Evolutionary conservation across 2,888 invertebrate genomes (phyloP), one percentile per base, ranked within the genome.

Genomic region (Drosophila limbata): DNA sequence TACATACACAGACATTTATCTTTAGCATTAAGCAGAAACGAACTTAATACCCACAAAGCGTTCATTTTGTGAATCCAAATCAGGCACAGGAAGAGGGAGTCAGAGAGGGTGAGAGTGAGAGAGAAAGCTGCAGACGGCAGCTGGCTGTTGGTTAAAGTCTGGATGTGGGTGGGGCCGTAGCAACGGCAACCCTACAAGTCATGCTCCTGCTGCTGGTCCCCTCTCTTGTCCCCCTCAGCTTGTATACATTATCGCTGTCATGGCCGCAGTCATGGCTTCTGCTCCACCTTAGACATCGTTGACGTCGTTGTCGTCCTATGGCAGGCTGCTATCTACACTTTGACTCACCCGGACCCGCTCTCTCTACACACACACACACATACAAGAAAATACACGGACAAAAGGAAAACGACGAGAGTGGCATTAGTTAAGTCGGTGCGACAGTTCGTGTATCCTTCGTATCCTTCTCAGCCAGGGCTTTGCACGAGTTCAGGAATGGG

Each of bases 201-300:
- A 28, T 33, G 31, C 37, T 48, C 47, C 44, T 44, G 25, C 59
- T 28, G 25, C 25, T 25, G 25, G 25, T 51, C 37, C 28, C 8
- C 25, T 25, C 25, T 17, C 39, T 52, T 31, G 15, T 40, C 52
- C 39, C 62, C 52, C 40, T 39, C 50, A 28, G 59, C 50, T 77
- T 68, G 79, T 79, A 86, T 84, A 83, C 81, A 89, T 90, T 85
- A 88, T 88, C 84, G 88, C 88, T 90, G 89, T 89, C 88, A 87
- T 89, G 86, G 88, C 86, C 83, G 87, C 90, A 86, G 90, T 91
- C 90, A 88, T 89, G 89, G 90, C 90, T 90, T 91, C 91, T 90
- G 91, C 90, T 90, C 91, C 91, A 90, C 90, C 91, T 90, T 90
- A 86, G 91, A 80, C 89, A 81, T 84, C 84, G 81, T 81, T 88